Evolutionary conservation across 1,140 invertebrate species (phyloP).

Genomic region (Drosophila subobscura): DNA sequence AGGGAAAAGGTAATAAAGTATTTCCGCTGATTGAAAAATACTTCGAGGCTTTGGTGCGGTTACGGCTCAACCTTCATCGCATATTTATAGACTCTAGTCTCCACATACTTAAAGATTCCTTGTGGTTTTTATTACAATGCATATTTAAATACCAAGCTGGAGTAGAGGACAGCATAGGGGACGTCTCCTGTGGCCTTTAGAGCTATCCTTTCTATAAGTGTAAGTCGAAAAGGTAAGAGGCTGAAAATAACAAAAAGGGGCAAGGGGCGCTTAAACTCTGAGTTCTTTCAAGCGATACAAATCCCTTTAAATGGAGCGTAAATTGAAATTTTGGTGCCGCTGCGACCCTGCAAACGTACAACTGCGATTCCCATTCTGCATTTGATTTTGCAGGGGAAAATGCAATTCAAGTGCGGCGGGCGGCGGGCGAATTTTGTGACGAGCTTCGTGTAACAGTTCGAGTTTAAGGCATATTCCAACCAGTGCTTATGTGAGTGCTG

Average conservation of each 20-base stretch:
- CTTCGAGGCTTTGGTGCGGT: slow-evolving; percentile 1
- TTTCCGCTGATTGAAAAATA: slow-evolving; percentile 17
- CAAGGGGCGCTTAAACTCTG: slow-evolving; percentile 8
- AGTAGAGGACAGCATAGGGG: no score
- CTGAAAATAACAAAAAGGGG: slow-evolving; percentile 11
- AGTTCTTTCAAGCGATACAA: slow-evolving; percentile 22
- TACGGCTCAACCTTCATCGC: slow-evolving; percentile 63
- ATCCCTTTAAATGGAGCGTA: slow-evolving; percentile 45
- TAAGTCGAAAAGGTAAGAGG: slow-evolving; percentile 23
- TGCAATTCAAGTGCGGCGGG: slow-evolving; percentile 44
- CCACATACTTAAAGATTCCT: slow-evolving; percentile 34
- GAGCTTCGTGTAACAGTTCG: slow-evolving; percentile 1
- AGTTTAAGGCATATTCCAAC: slow-evolving; percentile 8
- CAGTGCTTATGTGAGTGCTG: slow-evolving; percentile 21
- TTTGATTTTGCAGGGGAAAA: slow-evolving; percentile 27
- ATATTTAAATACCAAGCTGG: slow-evolving; percentile 67
- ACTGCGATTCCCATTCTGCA: not conserved
- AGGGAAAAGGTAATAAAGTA: slow-evolving; percentile 57
- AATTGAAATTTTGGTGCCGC: slow-evolving; percentile 11
- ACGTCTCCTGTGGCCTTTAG: no score
- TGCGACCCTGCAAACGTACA: slow-evolving; percentile 19
- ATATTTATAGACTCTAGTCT: slow-evolving; percentile 62
- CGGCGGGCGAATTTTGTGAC: slow-evolving; percentile 12
- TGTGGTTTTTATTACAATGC: slow-evolving; percentile 54
- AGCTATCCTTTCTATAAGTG: slow-evolving; percentile 7